phyloP scores from a whole-genome alignment of 1,140 invertebrate genomes.

The Anastatus disparis region DNA sequence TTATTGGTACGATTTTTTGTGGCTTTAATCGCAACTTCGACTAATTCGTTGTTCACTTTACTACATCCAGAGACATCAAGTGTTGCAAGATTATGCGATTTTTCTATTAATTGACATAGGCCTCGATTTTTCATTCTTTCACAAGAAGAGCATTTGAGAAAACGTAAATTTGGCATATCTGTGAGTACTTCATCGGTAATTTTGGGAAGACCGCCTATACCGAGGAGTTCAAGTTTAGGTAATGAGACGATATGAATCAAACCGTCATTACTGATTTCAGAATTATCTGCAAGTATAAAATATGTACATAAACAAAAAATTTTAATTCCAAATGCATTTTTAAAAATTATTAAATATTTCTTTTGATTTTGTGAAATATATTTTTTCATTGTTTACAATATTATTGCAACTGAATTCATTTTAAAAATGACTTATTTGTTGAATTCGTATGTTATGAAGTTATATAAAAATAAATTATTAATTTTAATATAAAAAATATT shows the following conservation, averaged over 20 bases:
- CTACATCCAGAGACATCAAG: constrained; percentile 51
- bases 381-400: background rate
- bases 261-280: constrained; percentile 43
- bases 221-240: constrained; percentile 48
- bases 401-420: no score
- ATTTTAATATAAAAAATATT: background rate
- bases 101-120: constrained; percentile 44
- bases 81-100: constrained; percentile 44
- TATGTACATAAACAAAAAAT: background rate
- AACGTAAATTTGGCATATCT: constrained; percentile 44
- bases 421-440: no score
- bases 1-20: constrained; percentile 49
- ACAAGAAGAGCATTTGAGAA: constrained; percentile 49
- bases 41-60: constrained; percentile 41
- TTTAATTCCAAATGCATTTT: no score
- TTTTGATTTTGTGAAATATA: background rate
- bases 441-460: no score
- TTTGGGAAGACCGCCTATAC: constrained; percentile 43
- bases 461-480: background rate
- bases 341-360: constrained; percentile 10
- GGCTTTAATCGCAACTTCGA: constrained; percentile 44
- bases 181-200: constrained; percentile 44
- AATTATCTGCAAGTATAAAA: constrained; percentile 43
- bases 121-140: constrained; percentile 41
- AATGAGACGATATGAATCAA: constrained; percentile 44